Conservation (phyloP, 2,113 vertebrate species). For the Dasyprocta punctata region DNA sequence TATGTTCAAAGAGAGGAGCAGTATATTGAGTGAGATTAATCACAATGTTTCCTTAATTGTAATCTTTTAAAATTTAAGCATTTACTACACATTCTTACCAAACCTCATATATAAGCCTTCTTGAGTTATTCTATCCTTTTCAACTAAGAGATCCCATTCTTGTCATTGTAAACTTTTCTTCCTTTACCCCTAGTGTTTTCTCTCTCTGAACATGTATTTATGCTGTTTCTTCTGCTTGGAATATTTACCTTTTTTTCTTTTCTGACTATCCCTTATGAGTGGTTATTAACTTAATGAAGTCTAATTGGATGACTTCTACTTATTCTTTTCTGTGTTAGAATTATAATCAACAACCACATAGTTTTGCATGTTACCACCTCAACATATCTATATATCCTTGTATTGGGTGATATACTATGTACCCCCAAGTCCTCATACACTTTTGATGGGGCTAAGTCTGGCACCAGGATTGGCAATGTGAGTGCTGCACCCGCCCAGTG, state of each 20-base stretch:
- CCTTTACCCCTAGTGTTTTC: not conserved
- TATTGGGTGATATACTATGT: too few relatives aligned
- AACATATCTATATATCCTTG: not conserved
- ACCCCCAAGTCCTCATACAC: too few relatives aligned
- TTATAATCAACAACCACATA: not conserved
- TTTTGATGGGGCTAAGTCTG: too few relatives aligned
- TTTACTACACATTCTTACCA: not conserved
- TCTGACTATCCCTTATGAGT: not conserved
- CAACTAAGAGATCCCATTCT: not conserved
- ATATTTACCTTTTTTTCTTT: slow-evolving; percentile 21
- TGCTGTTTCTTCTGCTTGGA: not conserved
- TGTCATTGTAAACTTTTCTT: not conserved
- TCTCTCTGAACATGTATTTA: not conserved
- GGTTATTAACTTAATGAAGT: not conserved
- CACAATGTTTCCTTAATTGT: not conserved
- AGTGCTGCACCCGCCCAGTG: too few relatives aligned
- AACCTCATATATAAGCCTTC: not conserved
- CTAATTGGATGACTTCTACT: not conserved
- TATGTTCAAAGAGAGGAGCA: not conserved
- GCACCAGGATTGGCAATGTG: too few relatives aligned
- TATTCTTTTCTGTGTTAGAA: not conserved
- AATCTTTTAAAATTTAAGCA: not conserved
- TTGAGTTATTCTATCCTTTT: not conserved
- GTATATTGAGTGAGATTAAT: not conserved
- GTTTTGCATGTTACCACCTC: not conserved